Percentiles rank a stretch among this genome's conserved stretches.
Conservation (phyloP, 1,140 invertebrate genomes). For the Sinonovacula constricta region DNA sequence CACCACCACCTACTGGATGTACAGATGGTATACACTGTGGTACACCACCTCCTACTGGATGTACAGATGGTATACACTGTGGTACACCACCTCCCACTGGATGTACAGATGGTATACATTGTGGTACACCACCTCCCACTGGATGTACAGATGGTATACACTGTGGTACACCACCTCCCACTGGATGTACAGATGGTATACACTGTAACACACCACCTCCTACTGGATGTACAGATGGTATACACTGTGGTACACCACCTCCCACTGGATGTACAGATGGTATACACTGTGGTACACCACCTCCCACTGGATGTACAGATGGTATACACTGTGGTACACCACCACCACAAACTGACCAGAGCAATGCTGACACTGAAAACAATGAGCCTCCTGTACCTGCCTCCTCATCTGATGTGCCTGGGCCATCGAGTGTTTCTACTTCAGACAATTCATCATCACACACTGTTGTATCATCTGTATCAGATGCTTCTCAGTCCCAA, state of each 20-base stretch:
- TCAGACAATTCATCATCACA: not conserved
- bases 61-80: conserved; percentile 27
- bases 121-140: conserved; percentile 48
- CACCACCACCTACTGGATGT: conserved; percentile 27
- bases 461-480: not conserved
- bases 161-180: conserved; percentile 42
- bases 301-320: conserved; percentile 32
- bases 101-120: conserved; percentile 49
- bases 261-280: conserved; percentile 19
- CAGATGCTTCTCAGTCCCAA: not conserved
- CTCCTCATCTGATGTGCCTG: not conserved
- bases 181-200: conserved; percentile 20
- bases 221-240: conserved; percentile 17
- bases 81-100: conserved; percentile 5
- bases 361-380: too few relatives aligned
- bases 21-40: conserved; percentile 36
- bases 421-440: conserved; percentile 4
- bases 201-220: conserved; percentile 44
- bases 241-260: conserved; percentile 37
- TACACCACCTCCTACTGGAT: conserved; percentile 8
- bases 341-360: not conserved
- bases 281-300: conserved; percentile 42
- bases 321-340: conserved; percentile 40
- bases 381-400: not conserved
- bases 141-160: conserved; percentile 29